Evolutionary conservation across 2,797 vertebrate genomes (phyloP).

Genomic region (Graptemys geographica): DNA sequence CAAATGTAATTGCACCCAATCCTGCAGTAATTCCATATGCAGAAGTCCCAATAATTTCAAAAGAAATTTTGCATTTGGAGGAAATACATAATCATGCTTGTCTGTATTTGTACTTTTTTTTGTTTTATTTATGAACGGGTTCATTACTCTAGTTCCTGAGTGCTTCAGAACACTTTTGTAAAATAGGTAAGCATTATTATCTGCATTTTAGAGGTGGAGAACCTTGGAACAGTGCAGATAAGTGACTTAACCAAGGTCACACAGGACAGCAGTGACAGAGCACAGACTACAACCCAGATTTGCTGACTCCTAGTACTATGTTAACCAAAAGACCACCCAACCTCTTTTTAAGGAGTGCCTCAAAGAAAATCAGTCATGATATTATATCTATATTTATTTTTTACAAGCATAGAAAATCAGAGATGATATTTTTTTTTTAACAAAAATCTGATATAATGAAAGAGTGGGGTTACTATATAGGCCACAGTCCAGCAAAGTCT

Average conservation of each 20-base stretch:
- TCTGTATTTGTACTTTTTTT: neutral
- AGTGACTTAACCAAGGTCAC: neutral
- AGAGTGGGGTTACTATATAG: neutral
- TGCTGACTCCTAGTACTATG: neutral
- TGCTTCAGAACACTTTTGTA: neutral
- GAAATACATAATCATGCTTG: neutral
- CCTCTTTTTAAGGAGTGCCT: neutral
- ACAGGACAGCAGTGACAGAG: neutral
- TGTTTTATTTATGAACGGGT: neutral
- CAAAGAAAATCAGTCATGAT: neutral
- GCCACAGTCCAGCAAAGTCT: neutral
- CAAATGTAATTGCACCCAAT: neutral
- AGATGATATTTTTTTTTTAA: neutral
- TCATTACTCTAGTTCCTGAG: neutral
- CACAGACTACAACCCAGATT: neutral
- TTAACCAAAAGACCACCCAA: neutral
- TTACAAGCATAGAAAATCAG: neutral
- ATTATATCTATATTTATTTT: neutral
- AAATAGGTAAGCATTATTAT: neutral
- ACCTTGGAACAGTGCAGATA: neutral
- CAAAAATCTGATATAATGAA: neutral
- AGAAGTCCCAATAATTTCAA: neutral
- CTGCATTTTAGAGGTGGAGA: neutral
- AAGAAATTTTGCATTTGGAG: neutral
- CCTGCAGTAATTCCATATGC: slow-evolving; percentile 4